These are phyloP conservation scores for Penelope pileata DNA, from an alignment of 2,113 vertebrate genomes.

Conservation along the genomic window DNA sequence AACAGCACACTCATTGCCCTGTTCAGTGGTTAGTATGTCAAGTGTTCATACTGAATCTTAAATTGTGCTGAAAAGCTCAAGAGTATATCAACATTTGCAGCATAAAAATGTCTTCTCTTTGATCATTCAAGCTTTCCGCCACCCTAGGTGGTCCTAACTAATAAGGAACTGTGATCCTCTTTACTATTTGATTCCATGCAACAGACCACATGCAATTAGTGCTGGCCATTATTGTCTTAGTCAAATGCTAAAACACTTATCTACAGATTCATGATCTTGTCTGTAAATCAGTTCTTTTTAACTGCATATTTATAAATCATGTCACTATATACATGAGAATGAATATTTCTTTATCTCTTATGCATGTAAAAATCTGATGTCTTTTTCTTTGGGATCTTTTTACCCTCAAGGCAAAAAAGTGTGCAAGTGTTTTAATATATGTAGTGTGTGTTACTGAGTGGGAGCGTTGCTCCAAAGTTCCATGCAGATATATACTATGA, in stretches of 20 bases:
- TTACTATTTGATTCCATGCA: slow-evolving; percentile 47
- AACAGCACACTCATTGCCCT: background rate
- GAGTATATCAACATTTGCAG: slow-evolving; percentile 58
- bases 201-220: slow-evolving; percentile 45
- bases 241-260: slow-evolving; percentile 5
- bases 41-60: slow-evolving; percentile 16
- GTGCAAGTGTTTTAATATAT: background rate
- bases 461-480: background rate
- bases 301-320: slow-evolving; percentile 23
- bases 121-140: slow-evolving; percentile 71
- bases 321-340: background rate
- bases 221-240: slow-evolving; percentile 10
- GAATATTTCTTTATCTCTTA: background rate
- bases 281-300: slow-evolving; percentile 4
- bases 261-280: background rate
- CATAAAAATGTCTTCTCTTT: slow-evolving; percentile 65
- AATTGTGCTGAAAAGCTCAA: slow-evolving; percentile 56
- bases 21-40: slow-evolving; percentile 16
- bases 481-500: background rate
- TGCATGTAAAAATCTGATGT: background rate
- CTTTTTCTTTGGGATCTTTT: background rate
- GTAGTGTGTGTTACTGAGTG: background rate
- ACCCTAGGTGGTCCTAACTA: slow-evolving; percentile 75
- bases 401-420: background rate
- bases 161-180: slow-evolving; percentile 63